These are phyloP conservation scores for Phrynosoma platyrhinos DNA, from an alignment of 2,113 vertebrate species.

Conservation along the genomic window DNA sequence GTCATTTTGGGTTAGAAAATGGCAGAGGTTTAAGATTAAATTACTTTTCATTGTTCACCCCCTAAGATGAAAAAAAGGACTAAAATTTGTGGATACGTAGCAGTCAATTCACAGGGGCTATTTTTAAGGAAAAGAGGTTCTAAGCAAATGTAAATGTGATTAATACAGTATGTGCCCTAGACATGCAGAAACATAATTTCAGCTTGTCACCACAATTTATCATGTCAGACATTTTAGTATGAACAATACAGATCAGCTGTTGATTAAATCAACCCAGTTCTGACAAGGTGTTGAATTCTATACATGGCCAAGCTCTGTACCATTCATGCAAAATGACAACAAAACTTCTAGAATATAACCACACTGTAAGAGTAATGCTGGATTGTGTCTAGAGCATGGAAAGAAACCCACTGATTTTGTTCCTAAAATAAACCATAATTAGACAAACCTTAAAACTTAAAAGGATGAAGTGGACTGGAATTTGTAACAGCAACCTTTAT, in stretches of 20 bases:
- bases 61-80: not conserved
- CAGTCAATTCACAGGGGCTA: not conserved
- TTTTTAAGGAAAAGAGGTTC: not conserved
- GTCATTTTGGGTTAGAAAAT: not conserved
- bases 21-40: not conserved
- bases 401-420: not conserved
- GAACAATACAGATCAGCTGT: not conserved
- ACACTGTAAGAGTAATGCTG: not conserved
- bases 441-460: not conserved
- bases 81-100: not conserved
- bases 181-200: not conserved
- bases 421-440: not conserved
- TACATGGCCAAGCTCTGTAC: not conserved
- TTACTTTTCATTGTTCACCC: not conserved
- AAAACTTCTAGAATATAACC: not conserved
- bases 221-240: not conserved
- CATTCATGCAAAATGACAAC: not conserved
- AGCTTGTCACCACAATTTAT: not conserved
- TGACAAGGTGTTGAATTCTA: not conserved
- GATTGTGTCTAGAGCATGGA: not conserved
- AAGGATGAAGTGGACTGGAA: slow-evolving; percentile 4
- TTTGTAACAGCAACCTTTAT: slow-evolving; percentile 21
- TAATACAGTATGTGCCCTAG: not conserved
- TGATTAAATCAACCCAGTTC: not conserved
- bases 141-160: not conserved